These are phyloP conservation scores for Cirrhinus mrigala DNA, from an alignment of 2,797 vertebrate genomes.

Conservation along the genomic window DNA sequence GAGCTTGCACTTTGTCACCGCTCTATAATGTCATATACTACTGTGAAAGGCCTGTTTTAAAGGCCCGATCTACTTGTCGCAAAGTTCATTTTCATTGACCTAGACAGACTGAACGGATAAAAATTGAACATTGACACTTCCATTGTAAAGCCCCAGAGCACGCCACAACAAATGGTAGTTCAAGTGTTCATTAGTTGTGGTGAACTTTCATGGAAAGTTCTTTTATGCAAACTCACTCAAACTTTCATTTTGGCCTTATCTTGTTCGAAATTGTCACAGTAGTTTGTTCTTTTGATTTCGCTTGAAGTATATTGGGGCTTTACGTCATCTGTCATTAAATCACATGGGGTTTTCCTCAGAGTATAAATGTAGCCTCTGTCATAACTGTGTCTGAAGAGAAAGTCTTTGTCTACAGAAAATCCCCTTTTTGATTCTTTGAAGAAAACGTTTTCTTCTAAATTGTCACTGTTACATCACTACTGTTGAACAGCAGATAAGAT, in stretches of 20 bases:
- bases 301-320: not conserved
- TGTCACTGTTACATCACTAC: not conserved
- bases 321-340: not conserved
- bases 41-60: not conserved
- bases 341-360: conserved; percentile 4
- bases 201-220: not conserved
- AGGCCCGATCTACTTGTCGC: not conserved
- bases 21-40: not conserved
- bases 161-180: too few species aligned
- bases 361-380: conserved; percentile 25
- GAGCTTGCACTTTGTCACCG: not conserved
- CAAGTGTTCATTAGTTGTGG: not conserved
- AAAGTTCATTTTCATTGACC: not conserved
- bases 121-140: not conserved
- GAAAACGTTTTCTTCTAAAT: not conserved
- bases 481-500: not conserved
- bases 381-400: not conserved
- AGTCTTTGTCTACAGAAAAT: conserved; percentile 15
- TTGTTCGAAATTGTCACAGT: not conserved
- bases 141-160: not conserved
- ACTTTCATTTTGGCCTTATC: not conserved
- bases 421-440: conserved; percentile 5
- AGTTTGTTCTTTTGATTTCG: not conserved
- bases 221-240: not conserved
- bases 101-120: not conserved